Percentiles rank a stretch among this genome's conserved stretches.
phyloP scores from a whole-genome alignment of 2,113 vertebrate species.

The Cyprinodon tularosa region DNA sequence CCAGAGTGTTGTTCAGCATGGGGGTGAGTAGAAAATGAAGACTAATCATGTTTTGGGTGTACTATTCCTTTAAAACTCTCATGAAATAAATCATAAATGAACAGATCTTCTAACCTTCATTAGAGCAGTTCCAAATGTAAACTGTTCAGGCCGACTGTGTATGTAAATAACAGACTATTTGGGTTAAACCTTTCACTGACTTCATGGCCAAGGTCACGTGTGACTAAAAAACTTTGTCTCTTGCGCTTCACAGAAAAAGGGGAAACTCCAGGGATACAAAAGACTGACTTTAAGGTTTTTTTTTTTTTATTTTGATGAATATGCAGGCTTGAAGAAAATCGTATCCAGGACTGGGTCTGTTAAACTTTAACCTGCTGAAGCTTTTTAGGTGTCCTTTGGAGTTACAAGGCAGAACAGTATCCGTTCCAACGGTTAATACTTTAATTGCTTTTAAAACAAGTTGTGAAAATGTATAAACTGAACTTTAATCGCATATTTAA shows the following conservation, averaged over 20 bases:
- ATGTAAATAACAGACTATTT: conserved; percentile 51
- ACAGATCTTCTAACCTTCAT: neutral
- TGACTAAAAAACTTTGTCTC: conserved; percentile 50
- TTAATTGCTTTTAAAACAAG: neutral
- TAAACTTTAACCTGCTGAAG: conserved; percentile 12
- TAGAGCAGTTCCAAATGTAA: neutral
- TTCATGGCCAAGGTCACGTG: conserved; percentile 61
- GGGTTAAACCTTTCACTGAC: conserved; percentile 34
- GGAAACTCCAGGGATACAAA: conserved; percentile 39
- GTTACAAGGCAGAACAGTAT: neutral
- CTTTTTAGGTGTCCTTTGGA: neutral
- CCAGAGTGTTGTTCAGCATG: no score
- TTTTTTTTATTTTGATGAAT: conserved; percentile 49
- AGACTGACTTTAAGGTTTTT: conserved; percentile 56
- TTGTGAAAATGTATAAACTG: neutral
- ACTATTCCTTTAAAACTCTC: neutral
- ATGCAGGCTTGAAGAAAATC: conserved; percentile 26
- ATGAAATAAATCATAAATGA: neutral
- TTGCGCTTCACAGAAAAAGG: conserved; percentile 48
- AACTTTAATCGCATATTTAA: neutral
- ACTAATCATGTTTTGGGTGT: no score
- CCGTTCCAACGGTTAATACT: neutral
- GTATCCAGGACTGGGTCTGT: conserved; percentile 1
- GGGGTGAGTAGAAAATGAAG: no score
- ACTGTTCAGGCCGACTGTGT: neutral